Evolutionary conservation across 2,113 vertebrate genomes (phyloP).

Genomic region (Saccopteryx leptura): DNA sequence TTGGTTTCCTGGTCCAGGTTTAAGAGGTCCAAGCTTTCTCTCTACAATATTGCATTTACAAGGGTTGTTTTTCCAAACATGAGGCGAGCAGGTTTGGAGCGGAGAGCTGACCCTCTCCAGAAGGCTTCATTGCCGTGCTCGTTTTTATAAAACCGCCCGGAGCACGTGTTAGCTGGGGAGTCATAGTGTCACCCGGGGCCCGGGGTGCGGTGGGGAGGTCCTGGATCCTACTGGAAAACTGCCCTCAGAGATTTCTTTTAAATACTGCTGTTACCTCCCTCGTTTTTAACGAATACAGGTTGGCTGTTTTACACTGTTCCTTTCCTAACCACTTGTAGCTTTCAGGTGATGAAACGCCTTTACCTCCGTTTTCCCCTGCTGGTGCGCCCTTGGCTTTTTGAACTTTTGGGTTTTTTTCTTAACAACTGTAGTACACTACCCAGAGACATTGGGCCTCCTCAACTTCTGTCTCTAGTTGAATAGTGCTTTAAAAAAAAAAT

Average conservation of each 20-base stretch:
- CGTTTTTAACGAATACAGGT: conserved; percentile 76
- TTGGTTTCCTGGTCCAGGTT: conserved; percentile 91
- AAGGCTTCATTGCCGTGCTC: conserved; percentile 74
- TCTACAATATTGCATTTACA: conserved; percentile 84
- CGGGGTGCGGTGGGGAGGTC: background rate
- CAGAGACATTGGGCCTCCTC: conserved; percentile 79
- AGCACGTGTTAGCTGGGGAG: conserved; percentile 65
- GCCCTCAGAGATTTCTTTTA: conserved; percentile 55
- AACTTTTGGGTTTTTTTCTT: conserved; percentile 83
- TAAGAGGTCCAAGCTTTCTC: conserved; percentile 90
- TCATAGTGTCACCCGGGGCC: conserved; percentile 45
- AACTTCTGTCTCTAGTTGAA: conserved; percentile 73
- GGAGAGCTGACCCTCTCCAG: conserved; percentile 79
- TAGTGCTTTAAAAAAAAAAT: conserved; percentile 75
- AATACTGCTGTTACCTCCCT: conserved; percentile 72
- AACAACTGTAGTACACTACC: conserved; percentile 86
- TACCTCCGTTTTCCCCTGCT: conserved; percentile 73
- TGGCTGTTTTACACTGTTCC: conserved; percentile 75
- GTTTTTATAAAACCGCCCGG: conserved; percentile 64
- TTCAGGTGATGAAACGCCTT: conserved; percentile 67
- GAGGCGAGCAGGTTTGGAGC: conserved; percentile 77
- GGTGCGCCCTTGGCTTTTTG: conserved; percentile 78
- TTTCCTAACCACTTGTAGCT: conserved; percentile 76
- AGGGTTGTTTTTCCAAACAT: conserved; percentile 82
- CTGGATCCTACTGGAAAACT: conserved; percentile 68